Percentiles rank a stretch among this genome's conserved stretches.
These are phyloP conservation scores for Adelges cooleyi DNA, from an alignment of 1,140 invertebrate genomes.

Conservation along the genomic window DNA sequence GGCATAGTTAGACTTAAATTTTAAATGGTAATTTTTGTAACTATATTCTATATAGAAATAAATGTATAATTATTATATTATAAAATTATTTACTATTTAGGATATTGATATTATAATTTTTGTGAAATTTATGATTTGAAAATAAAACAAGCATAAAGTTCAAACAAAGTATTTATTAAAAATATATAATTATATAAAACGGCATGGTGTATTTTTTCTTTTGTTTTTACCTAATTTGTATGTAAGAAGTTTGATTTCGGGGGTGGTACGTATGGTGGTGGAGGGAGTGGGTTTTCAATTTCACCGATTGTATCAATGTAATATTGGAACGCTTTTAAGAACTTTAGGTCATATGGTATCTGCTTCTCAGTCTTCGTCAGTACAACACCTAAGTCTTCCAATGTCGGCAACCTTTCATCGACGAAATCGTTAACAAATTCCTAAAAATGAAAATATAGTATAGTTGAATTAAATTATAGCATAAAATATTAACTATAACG, in stretches of 20 bases:
- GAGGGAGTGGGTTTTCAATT: slow-evolving; percentile 52
- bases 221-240: not conserved
- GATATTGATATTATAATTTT: not conserved
- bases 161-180: not conserved
- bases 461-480: slow-evolving; percentile 28
- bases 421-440: slow-evolving; percentile 64
- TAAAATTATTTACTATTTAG: slow-evolving; percentile 21
- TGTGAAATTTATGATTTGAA: slow-evolving; percentile 8
- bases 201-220: not conserved
- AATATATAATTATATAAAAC: not conserved
- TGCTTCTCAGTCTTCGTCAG: slow-evolving; percentile 63
- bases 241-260: not conserved
- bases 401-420: slow-evolving; percentile 51
- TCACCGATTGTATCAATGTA: slow-evolving; percentile 66
- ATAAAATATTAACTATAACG: too few relatives aligned
- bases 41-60: slow-evolving; percentile 20
- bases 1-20: slow-evolving; percentile 9
- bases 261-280: slow-evolving; percentile 36
- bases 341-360: slow-evolving; percentile 62
- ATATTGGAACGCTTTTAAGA: slow-evolving; percentile 50
- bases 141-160: not conserved
- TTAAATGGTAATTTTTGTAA: slow-evolving; percentile 18
- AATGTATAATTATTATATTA: slow-evolving; percentile 19
- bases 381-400: slow-evolving; percentile 76
- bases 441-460: slow-evolving; percentile 41